Percentiles rank a stretch among this genome's conserved stretches.
phyloP scores from a whole-genome alignment of 2,797 vertebrate genomes.

The Peromyscus aztecus region DNA sequence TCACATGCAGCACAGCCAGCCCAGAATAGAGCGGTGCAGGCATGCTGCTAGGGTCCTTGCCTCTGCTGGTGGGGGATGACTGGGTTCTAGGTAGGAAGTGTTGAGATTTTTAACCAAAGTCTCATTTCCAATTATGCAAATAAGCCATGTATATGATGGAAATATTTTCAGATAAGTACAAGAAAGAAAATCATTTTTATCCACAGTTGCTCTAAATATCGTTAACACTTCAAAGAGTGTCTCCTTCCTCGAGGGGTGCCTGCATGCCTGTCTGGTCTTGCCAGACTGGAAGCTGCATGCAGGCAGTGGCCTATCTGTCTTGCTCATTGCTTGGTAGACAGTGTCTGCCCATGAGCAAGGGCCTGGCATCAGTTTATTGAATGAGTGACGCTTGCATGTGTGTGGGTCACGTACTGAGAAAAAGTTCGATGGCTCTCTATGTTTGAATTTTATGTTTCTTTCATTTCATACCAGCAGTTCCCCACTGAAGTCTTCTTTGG shows the following conservation, averaged over 20 bases:
- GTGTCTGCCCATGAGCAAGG: not conserved
- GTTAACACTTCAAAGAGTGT: not conserved
- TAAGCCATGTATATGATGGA: not conserved
- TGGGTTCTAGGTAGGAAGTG: not conserved
- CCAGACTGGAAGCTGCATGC: not conserved
- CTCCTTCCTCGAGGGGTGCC: not conserved
- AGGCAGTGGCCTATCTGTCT: fast-evolving
- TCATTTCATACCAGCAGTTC: not conserved
- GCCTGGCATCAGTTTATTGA: fast-evolving
- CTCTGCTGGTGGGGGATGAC: not conserved
- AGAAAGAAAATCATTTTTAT: not conserved
- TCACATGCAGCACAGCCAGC: not conserved
- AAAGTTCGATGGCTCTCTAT: not conserved
- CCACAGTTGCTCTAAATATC: not conserved
- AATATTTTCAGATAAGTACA: not conserved
- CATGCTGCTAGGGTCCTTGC: fast-evolving
- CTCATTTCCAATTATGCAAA: not conserved
- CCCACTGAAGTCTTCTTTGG: not conserved
- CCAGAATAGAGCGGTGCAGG: fast-evolving
- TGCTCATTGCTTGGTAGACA: fast-evolving
- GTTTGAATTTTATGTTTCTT: not conserved
- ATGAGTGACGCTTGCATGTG: fast-evolving
- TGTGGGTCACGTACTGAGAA: not conserved
- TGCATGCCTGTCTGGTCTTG: no score
- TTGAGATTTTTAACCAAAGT: not conserved